Conservation (phyloP, 2,888 invertebrate genomes). For the Prosopocoilus inquinatus region DNA sequence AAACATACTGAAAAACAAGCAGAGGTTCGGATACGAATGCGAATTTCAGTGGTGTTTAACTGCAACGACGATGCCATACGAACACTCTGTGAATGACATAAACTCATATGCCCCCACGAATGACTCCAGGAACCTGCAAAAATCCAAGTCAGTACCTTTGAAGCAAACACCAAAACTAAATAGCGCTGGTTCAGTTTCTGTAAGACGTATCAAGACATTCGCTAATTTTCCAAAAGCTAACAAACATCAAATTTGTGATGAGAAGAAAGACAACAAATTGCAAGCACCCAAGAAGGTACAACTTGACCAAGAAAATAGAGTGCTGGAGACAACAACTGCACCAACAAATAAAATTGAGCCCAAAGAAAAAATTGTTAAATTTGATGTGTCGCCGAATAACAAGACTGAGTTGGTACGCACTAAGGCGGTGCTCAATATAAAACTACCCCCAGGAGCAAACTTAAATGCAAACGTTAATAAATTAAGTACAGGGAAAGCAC, state of each 20-base stretch:
- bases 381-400: constrained; percentile 17
- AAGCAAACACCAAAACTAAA: constrained; percentile 19
- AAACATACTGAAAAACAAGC: constrained; percentile 41
- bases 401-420: constrained; percentile 12
- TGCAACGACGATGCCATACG: constrained; percentile 33
- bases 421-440: constrained; percentile 15
- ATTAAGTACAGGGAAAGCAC: not conserved
- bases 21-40: constrained; percentile 34
- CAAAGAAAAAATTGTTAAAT: constrained; percentile 25
- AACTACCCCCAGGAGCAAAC: constrained; percentile 10
- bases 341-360: constrained; percentile 51
- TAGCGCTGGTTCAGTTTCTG: constrained; percentile 22
- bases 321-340: constrained; percentile 52
- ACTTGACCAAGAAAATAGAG: constrained; percentile 61
- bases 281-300: constrained; percentile 62
- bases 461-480: not conserved
- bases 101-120: constrained; percentile 6
- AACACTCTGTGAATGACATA: constrained; percentile 26
- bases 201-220: constrained; percentile 34
- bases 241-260: not conserved
- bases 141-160: constrained; percentile 39
- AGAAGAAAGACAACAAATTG: constrained; percentile 51
- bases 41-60: constrained; percentile 47
- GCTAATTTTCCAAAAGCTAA: constrained; percentile 15
- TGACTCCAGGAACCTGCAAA: constrained; percentile 26